phyloP scores from a whole-genome alignment of 53 echinoderm and acorn worm genomes.

The Paelopatides confundens region DNA sequence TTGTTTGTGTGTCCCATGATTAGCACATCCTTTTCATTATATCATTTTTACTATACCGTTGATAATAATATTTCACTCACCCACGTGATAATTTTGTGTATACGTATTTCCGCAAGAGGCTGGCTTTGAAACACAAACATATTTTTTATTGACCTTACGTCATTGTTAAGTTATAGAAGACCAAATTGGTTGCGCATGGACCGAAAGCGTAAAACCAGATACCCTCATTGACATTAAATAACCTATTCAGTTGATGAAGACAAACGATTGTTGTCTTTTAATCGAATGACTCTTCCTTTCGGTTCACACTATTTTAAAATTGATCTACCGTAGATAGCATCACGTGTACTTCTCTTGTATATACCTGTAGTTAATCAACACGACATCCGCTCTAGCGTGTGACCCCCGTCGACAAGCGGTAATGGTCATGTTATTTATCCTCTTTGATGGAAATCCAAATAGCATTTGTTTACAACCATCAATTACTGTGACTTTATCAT shows the following conservation, averaged over 20 bases:
- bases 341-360: not conserved
- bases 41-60: too few species aligned
- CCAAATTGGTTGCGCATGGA: not conserved
- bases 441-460: constrained; percentile 17
- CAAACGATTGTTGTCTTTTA: constrained; percentile 23
- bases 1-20: too few species aligned
- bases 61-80: too few species aligned
- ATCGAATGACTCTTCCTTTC: not conserved
- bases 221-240: not conserved
- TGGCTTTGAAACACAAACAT: not conserved
- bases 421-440: constrained; percentile 17
- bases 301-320: not conserved
- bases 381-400: not conserved
- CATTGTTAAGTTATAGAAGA: not conserved
- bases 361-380: constrained; percentile 19
- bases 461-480: constrained; percentile 24
- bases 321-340: not conserved
- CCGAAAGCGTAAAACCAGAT: not conserved
- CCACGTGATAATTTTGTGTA: not conserved
- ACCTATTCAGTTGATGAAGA: constrained; percentile 11
- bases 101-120: not conserved
- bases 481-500: constrained; percentile 27
- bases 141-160: not conserved
- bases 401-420: not conserved
- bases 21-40: too few species aligned